Evolutionary conservation across 2,888 invertebrate species (phyloP).

Genomic region (Arrhopalites spinosus): DNA sequence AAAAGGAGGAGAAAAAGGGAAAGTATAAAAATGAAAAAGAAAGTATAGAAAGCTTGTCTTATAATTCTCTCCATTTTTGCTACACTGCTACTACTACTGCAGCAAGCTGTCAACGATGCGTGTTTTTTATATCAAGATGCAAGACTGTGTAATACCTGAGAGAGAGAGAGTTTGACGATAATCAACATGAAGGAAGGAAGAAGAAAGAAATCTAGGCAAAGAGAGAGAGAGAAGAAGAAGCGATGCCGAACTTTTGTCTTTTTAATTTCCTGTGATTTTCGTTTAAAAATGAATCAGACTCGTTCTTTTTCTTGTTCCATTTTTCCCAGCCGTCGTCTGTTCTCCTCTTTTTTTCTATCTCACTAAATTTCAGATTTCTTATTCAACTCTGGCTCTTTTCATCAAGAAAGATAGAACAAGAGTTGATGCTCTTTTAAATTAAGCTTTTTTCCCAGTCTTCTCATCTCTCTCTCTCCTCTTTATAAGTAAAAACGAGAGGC

Average conservation of each 20-base stretch:
- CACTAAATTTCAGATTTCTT: not conserved
- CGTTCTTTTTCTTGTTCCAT: not conserved
- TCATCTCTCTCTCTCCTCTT: too few species aligned
- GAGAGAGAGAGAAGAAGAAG: constrained; percentile 2
- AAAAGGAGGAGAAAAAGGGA: too few species aligned
- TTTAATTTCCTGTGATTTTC: constrained; percentile 49
- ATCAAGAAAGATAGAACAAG: not conserved
- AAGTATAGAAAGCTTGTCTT: not conserved
- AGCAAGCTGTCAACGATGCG: too few species aligned
- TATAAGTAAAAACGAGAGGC: constrained; percentile 33
- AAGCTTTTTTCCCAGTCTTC: constrained; percentile 33
- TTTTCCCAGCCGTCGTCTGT: not conserved
- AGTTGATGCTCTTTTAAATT: constrained; percentile 35
- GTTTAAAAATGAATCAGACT: constrained; percentile 42
- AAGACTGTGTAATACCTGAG: not conserved
- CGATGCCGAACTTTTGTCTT: constrained; percentile 46
- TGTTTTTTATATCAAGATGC: not conserved
- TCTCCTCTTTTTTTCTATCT: not conserved
- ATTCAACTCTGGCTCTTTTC: not conserved
- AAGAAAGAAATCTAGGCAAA: not conserved
- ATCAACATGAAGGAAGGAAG: constrained; percentile 36
- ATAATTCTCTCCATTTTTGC: not conserved
- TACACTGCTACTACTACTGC: too few species aligned
- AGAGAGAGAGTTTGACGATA: constrained; percentile 19
- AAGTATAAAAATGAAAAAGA: not conserved